Evolutionary conservation across 2,888 invertebrate genomes (phyloP).

Genomic region (Aphelenchoides bicaudatus): DNA sequence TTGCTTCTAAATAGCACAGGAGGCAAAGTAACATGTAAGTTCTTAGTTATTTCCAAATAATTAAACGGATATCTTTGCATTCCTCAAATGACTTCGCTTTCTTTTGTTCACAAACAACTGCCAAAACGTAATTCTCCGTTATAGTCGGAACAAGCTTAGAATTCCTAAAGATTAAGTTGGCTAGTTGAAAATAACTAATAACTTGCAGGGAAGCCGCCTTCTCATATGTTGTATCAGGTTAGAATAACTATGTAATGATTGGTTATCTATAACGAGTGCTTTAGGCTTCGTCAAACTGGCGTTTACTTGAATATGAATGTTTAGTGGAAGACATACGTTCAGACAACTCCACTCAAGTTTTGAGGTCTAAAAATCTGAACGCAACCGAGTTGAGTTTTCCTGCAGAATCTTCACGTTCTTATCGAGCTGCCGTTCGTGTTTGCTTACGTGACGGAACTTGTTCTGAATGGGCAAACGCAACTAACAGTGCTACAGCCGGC

Average conservation of each 20-base stretch:
- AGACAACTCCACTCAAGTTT: neutral
- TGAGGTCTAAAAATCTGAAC: conserved; percentile 8
- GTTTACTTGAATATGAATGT: conserved; percentile 29
- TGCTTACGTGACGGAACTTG: conserved; percentile 24
- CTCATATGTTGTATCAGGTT: conserved; percentile 46
- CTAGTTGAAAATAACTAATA: too few relatives aligned
- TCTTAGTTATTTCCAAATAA: too few relatives aligned
- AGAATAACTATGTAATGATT: neutral
- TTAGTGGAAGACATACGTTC: neutral
- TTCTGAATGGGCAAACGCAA: conserved; percentile 21
- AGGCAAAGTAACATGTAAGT: conserved; percentile 43
- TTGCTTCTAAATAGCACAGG: conserved; percentile 36
- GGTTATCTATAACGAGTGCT: neutral
- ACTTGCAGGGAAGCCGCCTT: conserved; percentile 36
- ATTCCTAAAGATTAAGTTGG: too few relatives aligned
- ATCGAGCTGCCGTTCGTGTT: conserved; percentile 22
- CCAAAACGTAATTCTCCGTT: too few relatives aligned
- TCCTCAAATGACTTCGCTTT: too few relatives aligned
- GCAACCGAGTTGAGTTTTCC: conserved; percentile 11
- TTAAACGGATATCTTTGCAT: too few relatives aligned
- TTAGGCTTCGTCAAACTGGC: conserved; percentile 36
- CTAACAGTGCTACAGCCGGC: conserved; percentile 21
- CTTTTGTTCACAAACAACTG: too few relatives aligned
- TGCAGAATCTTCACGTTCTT: conserved; percentile 14
- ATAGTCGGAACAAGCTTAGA: too few relatives aligned